A percentile compares a stretch with the other conserved stretches of the same genome.
Evolutionary conservation across 2,888 invertebrate genomes (phyloP).

Genomic region (Chymomyza procnemis): DNA sequence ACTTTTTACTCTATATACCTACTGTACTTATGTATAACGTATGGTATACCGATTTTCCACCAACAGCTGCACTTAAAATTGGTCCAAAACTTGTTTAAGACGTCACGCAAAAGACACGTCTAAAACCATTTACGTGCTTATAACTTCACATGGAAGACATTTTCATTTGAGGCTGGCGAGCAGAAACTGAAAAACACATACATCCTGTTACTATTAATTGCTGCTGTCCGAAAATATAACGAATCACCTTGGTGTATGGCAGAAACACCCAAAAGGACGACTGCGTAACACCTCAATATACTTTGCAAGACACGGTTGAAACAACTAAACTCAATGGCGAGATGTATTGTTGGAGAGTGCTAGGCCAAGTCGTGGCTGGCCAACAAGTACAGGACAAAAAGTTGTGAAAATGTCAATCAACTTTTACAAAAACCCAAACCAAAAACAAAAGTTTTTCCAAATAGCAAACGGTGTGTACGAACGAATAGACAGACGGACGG

Average conservation of each 20-base stretch:
- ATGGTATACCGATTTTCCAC: too few relatives aligned
- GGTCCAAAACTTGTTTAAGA: not conserved
- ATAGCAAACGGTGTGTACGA: constrained; percentile 5
- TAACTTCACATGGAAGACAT: not conserved
- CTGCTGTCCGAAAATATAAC: constrained; percentile 76
- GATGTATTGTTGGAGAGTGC: constrained; percentile 7
- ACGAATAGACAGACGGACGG: constrained; percentile 26
- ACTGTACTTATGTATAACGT: too few relatives aligned
- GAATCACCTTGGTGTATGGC: constrained; percentile 66
- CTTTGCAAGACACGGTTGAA: constrained; percentile 15
- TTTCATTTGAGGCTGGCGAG: not conserved
- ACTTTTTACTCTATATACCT: too few relatives aligned
- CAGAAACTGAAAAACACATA: constrained; percentile 38
- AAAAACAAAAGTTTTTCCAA: constrained; percentile 62
- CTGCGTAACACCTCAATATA: constrained; percentile 38
- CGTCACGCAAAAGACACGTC: not conserved
- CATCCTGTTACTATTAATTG: constrained; percentile 75
- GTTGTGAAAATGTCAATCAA: constrained; percentile 76
- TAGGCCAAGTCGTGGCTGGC: not conserved
- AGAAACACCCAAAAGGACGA: constrained; percentile 62
- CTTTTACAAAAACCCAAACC: constrained; percentile 43
- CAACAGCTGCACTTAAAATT: not conserved
- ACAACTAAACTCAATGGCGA: constrained; percentile 40
- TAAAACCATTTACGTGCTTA: not conserved
- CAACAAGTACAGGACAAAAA: constrained; percentile 52